These are phyloP conservation scores for Lepus europaeus DNA, from an alignment of 2,113 vertebrate genomes.

Conservation along the genomic window DNA sequence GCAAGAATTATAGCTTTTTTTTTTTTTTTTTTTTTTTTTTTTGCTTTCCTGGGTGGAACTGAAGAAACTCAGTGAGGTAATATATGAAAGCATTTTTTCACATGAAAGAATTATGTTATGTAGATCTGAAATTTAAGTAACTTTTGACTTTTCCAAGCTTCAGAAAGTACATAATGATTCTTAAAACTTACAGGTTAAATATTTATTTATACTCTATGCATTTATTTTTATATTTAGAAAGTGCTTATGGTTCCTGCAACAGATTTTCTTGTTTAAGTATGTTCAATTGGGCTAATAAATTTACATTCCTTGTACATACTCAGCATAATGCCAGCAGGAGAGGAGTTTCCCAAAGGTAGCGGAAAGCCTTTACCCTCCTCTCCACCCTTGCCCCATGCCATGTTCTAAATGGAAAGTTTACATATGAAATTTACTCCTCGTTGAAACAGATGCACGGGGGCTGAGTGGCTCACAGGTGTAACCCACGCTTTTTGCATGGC, in stretches of 20 bases:
- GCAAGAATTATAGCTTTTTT: neutral
- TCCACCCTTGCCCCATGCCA: neutral
- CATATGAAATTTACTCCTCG: neutral
- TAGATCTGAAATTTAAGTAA: slow-evolving; percentile 22
- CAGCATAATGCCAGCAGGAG: neutral
- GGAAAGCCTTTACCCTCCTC: neutral
- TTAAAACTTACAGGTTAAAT: slow-evolving; percentile 1
- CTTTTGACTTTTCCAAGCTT: slow-evolving; percentile 13
- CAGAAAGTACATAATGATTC: neutral
- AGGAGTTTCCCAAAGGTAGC: neutral
- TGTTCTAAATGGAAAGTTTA: slow-evolving; percentile 39
- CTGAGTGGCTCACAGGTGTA: neutral
- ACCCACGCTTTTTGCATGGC: neutral
- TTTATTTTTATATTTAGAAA: neutral
- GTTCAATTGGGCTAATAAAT: neutral
- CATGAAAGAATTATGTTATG: neutral
- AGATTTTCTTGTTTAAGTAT: slow-evolving; percentile 9
- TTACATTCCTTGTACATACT: neutral
- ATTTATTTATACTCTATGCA: neutral
- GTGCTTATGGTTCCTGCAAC: slow-evolving; percentile 1
- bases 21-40: neutral
- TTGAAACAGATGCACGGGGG: neutral
- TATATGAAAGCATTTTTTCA: neutral
- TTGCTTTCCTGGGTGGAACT: neutral
- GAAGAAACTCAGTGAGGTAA: neutral